A percentile compares a stretch with the other conserved stretches of the same genome.
Conservation (phyloP, 2,797 vertebrate genomes). For the Pogoniulus pusillus region DNA sequence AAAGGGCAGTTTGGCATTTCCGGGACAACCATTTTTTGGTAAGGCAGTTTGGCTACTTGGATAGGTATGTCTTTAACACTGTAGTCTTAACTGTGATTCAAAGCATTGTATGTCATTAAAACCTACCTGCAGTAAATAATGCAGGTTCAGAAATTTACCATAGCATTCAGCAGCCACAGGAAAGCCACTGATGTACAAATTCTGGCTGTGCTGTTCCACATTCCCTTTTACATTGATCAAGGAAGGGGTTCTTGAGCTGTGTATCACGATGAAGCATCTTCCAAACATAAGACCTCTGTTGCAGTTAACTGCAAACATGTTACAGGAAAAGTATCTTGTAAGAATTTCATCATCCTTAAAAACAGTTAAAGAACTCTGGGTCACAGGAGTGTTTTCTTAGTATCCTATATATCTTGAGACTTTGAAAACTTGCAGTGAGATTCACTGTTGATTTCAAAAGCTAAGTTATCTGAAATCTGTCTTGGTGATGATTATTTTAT, state of each 20-base stretch:
- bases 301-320: background rate
- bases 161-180: background rate
- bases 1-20: background rate
- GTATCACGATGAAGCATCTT: background rate
- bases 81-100: background rate
- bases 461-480: background rate
- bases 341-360: slow-evolving; percentile 3
- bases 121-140: background rate
- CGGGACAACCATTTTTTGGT: background rate
- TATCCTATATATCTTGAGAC: background rate
- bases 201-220: background rate
- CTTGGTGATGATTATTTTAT: no score
- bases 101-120: background rate
- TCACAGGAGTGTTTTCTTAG: background rate
- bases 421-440: background rate
- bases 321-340: background rate
- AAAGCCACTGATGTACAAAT: background rate
- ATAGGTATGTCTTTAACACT: background rate
- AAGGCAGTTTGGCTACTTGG: background rate
- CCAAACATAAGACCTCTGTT: background rate
- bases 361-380: background rate
- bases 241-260: background rate
- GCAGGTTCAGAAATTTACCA: background rate
- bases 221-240: background rate
- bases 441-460: background rate